phyloP scores from a whole-genome alignment of 2,113 vertebrate species.

The Hucho hucho region DNA sequence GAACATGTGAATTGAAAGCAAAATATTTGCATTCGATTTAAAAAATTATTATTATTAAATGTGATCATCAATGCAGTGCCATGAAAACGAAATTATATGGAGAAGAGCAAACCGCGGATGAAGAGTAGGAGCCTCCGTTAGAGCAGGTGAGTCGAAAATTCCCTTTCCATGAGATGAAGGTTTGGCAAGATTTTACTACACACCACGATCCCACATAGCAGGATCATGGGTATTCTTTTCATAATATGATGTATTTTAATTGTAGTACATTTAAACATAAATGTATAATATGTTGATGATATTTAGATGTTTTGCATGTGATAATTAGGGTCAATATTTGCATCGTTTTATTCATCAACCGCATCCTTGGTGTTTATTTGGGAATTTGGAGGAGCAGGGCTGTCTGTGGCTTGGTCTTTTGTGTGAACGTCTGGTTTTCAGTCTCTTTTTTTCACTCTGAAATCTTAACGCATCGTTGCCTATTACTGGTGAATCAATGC shows the following conservation, averaged over 20 bases:
- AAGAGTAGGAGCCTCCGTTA: constrained; percentile 47
- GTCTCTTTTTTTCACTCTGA: constrained; percentile 3
- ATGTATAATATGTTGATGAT: not conserved
- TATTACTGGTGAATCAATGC: not conserved
- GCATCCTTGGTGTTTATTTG: not conserved
- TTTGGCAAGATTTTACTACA: not conserved
- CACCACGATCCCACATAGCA: not conserved
- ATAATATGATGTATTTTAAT: not conserved
- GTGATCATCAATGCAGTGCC: not conserved
- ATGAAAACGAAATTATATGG: constrained; percentile 1
- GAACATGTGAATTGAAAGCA: constrained; percentile 63
- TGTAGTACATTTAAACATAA: not conserved
- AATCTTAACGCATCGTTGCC: constrained; percentile 7
- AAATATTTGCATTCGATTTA: constrained; percentile 42
- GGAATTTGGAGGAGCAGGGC: not conserved
- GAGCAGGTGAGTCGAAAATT: constrained; percentile 69
- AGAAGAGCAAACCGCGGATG: constrained; percentile 37
- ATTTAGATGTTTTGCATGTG: not conserved
- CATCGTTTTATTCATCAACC: not conserved
- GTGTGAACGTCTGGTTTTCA: constrained; percentile 1
- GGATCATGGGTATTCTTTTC: not conserved
- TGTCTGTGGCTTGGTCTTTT: constrained; percentile 4
- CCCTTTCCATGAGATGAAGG: constrained; percentile 5
- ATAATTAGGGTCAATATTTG: not conserved
- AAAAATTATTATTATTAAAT: not conserved